Evolutionary conservation across 2,113 vertebrate genomes (phyloP).

Genomic region (human): GRCh38 chr21:41270501-41271000

Average conservation of each 20-base stretch:
- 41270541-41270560: no score
- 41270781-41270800: no score
- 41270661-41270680: not conserved
- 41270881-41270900: not conserved
- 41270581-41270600: not conserved
- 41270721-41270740: not conserved
- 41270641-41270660: not conserved
- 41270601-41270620: not conserved
- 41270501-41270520: no score
- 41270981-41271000: not conserved
- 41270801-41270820: not conserved
- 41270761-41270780: not conserved
- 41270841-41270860: fast-evolving
- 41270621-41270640: not conserved
- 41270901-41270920: not conserved
- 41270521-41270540: no score
- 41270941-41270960: not conserved
- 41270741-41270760: not conserved
- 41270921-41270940: not conserved
- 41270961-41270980: not conserved
- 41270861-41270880: not conserved
- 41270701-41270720: not conserved
- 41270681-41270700: not conserved
- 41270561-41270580: no score
- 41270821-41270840: no score